Evolutionary conservation across 2,113 vertebrate genomes (phyloP).

Genomic region (Perognathus longimembris): DNA sequence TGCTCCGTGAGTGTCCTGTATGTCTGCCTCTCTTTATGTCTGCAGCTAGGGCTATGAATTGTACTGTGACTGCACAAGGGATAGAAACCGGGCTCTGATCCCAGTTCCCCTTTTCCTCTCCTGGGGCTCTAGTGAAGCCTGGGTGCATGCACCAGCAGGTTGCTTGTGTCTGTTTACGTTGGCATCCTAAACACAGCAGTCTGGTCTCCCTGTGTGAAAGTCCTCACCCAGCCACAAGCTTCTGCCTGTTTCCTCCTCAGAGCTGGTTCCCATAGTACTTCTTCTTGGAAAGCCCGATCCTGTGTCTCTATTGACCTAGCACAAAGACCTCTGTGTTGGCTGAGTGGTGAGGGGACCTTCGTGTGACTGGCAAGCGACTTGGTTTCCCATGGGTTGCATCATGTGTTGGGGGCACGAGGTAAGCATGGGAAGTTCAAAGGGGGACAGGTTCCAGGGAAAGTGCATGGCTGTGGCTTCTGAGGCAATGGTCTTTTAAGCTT

Average conservation of each 20-base stretch:
- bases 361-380: neutral
- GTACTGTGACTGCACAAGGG: accelerated
- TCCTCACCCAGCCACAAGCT: neutral
- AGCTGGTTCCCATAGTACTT: neutral
- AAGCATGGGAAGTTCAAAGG: slow-evolving; percentile 6
- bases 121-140: neutral
- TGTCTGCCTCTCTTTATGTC: too few species aligned
- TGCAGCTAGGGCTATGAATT: neutral
- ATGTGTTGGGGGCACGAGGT: slow-evolving; percentile 17
- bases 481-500: neutral
- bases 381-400: slow-evolving; percentile 51
- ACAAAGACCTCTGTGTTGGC: slow-evolving; percentile 35
- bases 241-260: slow-evolving; percentile 31
- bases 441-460: slow-evolving; percentile 21
- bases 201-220: neutral
- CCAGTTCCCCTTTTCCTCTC: neutral
- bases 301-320: neutral
- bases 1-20: too few species aligned
- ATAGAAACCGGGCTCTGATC: neutral
- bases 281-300: slow-evolving; percentile 21
- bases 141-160: neutral
- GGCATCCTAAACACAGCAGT: neutral
- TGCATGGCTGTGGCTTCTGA: neutral
- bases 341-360: neutral
- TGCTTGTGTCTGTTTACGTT: slow-evolving; percentile 17